Conservation (phyloP, 2,888 invertebrate species). For the Anoplius nigerrimus region DNA sequence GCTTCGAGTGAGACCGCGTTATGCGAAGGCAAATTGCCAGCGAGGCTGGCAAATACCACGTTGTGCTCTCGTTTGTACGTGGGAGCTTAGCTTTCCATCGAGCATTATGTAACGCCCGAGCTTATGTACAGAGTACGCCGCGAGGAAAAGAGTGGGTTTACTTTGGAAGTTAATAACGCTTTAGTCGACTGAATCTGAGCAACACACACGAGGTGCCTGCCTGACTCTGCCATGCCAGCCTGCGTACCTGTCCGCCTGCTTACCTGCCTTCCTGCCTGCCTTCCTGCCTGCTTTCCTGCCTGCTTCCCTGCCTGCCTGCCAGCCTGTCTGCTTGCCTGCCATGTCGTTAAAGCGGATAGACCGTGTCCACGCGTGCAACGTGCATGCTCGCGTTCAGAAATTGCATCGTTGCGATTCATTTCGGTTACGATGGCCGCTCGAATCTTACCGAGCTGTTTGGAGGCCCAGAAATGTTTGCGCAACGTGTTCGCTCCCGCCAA, state of each 20-base stretch:
- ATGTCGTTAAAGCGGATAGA: constrained; percentile 25
- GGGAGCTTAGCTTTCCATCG: constrained; percentile 49
- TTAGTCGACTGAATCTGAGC: constrained; percentile 35
- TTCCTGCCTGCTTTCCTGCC: too few species aligned
- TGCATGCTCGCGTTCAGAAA: neutral
- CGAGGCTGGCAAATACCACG: constrained; percentile 39
- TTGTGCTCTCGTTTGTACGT: constrained; percentile 36
- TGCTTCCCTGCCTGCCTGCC: too few species aligned
- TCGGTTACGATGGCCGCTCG: too few species aligned
- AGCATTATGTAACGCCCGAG: constrained; percentile 46
- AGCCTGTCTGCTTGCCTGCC: neutral
- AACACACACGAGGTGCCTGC: constrained; percentile 14
- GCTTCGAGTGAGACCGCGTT: constrained; percentile 50
- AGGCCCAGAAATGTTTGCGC: too few species aligned
- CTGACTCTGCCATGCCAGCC: neutral
- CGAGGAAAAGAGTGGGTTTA: constrained; percentile 41
- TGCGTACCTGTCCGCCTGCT: neutral
- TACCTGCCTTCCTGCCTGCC: too few species aligned
- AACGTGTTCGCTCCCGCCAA: too few species aligned
- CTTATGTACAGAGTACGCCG: constrained; percentile 26
- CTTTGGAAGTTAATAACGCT: constrained; percentile 48
- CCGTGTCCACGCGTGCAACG: neutral
- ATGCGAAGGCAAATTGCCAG: constrained; percentile 56
- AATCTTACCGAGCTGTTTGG: too few species aligned
- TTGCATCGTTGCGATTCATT: neutral